phyloP scores from a whole-genome alignment of 2,113 vertebrate genomes.

The Nothobranchius kuhntae region DNA sequence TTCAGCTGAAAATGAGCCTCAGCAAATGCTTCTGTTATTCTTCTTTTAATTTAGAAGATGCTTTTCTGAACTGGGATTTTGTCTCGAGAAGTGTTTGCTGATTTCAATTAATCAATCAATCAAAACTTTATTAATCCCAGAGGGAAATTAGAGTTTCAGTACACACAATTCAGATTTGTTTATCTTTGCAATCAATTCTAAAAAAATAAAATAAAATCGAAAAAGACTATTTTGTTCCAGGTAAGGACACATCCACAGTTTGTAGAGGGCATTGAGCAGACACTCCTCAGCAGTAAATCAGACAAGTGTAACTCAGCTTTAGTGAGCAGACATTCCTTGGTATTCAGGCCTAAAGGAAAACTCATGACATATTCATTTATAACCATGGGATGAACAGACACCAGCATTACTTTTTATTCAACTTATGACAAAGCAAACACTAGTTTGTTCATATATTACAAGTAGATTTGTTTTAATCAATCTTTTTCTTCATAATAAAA shows the following conservation, averaged over 20 bases:
- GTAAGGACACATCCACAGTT: slow-evolving; percentile 16
- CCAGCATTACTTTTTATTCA: slow-evolving; percentile 13
- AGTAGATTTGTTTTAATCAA: not conserved
- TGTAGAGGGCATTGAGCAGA: not conserved
- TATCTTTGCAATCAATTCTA: not conserved
- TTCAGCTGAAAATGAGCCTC: slow-evolving; percentile 49
- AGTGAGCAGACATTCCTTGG: not conserved
- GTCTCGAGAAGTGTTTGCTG: not conserved
- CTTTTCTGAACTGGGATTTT: not conserved
- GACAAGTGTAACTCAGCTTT: slow-evolving; percentile 26
- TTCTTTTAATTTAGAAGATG: slow-evolving; percentile 29
- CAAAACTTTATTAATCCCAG: no score
- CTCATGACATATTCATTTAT: slow-evolving; percentile 37
- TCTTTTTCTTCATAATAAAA: no score
- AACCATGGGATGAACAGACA: not conserved
- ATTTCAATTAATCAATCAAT: no score
- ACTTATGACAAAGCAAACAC: not conserved
- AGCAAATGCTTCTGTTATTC: slow-evolving; percentile 33
- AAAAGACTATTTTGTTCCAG: not conserved
- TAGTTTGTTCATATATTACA: slow-evolving; percentile 11
- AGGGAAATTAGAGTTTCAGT: no score
- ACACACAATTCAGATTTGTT: not conserved
- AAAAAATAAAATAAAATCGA: not conserved
- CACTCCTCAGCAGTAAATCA: slow-evolving; percentile 9
- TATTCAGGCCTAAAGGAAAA: slow-evolving; percentile 3